phyloP scores from a whole-genome alignment of 2,797 vertebrate genomes.

The Sebastes taczanowskii region DNA sequence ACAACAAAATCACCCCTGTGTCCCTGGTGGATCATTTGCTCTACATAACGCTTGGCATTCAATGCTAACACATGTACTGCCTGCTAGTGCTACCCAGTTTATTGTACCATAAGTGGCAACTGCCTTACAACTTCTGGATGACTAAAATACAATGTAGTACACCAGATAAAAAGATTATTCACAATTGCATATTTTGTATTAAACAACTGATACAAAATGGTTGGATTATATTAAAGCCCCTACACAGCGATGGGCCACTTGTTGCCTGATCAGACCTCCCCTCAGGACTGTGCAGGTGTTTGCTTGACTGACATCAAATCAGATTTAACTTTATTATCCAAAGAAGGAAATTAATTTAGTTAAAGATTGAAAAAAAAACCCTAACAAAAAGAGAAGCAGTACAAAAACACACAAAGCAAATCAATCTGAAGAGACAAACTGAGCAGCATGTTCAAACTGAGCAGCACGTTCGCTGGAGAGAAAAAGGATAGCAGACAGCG shows the following conservation, averaged over 20 bases:
- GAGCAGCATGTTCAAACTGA: too few relatives aligned
- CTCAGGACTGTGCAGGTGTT: too few relatives aligned
- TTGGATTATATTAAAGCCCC: not conserved
- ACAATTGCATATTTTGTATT: not conserved
- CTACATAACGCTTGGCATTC: conserved; percentile 54
- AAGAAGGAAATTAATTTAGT: too few relatives aligned
- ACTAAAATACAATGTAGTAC: conserved; percentile 1
- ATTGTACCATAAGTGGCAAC: not conserved
- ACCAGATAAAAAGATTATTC: not conserved
- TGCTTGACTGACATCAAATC: too few relatives aligned
- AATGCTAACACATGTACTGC: conserved; percentile 21
- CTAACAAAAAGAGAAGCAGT: too few relatives aligned
- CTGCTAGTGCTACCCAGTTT: not conserved
- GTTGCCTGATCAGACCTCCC: not conserved
- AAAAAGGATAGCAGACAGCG: too few relatives aligned
- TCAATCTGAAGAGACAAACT: too few relatives aligned
- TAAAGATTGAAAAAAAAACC: too few relatives aligned
- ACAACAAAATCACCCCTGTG: conserved; percentile 34
- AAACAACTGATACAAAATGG: not conserved
- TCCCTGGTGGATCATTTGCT: conserved; percentile 59
- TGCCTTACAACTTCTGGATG: not conserved
- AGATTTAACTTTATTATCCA: too few relatives aligned
- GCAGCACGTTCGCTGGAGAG: too few relatives aligned
- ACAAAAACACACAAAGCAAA: too few relatives aligned
- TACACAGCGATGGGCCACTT: not conserved